Evolutionary conservation across 1,140 invertebrate genomes (phyloP).

Genomic region (Micrasema longulum): DNA sequence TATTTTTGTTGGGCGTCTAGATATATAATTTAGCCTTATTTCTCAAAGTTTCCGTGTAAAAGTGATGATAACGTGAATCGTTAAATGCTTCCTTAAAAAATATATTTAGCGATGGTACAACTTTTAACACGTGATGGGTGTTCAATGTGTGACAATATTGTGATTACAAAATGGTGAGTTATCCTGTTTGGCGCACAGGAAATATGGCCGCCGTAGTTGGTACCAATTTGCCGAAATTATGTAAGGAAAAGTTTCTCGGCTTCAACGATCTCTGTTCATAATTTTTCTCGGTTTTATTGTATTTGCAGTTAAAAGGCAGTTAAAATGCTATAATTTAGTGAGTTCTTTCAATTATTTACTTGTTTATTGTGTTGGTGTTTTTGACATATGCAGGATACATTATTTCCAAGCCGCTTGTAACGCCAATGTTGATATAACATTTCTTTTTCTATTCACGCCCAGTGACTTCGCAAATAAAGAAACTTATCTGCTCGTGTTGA

Average conservation of each 20-base stretch:
- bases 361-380: slow-evolving; percentile 35
- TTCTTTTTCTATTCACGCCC: neutral
- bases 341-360: slow-evolving; percentile 2
- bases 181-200: slow-evolving; percentile 40
- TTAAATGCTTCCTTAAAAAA: slow-evolving; percentile 34
- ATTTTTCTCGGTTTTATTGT: neutral
- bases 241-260: slow-evolving; percentile 38
- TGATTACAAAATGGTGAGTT: slow-evolving; percentile 50
- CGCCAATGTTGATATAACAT: slow-evolving; percentile 23
- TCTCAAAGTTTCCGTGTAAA: slow-evolving; percentile 31
- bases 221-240: slow-evolving; percentile 43
- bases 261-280: neutral
- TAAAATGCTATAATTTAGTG: neutral
- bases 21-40: slow-evolving; percentile 32
- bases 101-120: slow-evolving; percentile 44
- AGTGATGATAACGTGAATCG: slow-evolving; percentile 41
- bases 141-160: slow-evolving; percentile 48
- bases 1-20: slow-evolving; percentile 36
- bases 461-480: no score
- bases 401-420: slow-evolving; percentile 33
- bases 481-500: no score
- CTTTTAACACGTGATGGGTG: slow-evolving; percentile 46
- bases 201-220: slow-evolving; percentile 46
- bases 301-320: neutral
- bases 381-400: slow-evolving; percentile 22